phyloP scores from a whole-genome alignment of 2,888 invertebrate genomes.

The Chloroclysta siterata region DNA sequence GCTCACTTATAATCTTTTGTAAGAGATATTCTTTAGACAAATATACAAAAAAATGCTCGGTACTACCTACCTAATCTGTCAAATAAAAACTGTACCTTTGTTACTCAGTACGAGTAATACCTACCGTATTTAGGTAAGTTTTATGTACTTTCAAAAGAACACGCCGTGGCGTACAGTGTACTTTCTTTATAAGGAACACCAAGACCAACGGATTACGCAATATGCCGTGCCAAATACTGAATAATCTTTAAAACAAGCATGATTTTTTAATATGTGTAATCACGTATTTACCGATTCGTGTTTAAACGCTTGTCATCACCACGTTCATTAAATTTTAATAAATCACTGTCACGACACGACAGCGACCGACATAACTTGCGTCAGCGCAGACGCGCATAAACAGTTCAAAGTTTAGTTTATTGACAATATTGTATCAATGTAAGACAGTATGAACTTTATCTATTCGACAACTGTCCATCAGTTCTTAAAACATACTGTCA shows the following conservation, averaged over 20 bases:
- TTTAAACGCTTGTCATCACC: constrained; percentile 23
- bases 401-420: constrained; percentile 10
- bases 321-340: constrained; percentile 35
- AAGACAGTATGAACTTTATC: neutral
- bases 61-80: too few relatives aligned
- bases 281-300: constrained; percentile 14
- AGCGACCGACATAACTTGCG: constrained; percentile 13
- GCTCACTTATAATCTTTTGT: too few relatives aligned
- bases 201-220: neutral
- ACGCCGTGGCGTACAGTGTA: neutral
- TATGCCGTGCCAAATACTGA: neutral
- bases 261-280: constrained; percentile 6
- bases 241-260: neutral
- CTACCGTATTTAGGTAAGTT: neutral
- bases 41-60: too few relatives aligned
- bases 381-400: constrained; percentile 18
- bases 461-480: neutral
- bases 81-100: too few relatives aligned
- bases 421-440: constrained; percentile 3
- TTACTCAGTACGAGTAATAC: too few relatives aligned
- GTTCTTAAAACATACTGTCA: neutral
- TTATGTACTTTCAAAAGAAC: constrained; percentile 7
- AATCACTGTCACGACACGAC: constrained; percentile 34
- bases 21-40: too few relatives aligned
- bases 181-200: neutral